Percentiles rank a stretch among this genome's conserved stretches.
These are phyloP conservation scores for Hanleya hanleyi DNA, from an alignment of 2,888 invertebrate genomes.

Conservation along the genomic window DNA sequence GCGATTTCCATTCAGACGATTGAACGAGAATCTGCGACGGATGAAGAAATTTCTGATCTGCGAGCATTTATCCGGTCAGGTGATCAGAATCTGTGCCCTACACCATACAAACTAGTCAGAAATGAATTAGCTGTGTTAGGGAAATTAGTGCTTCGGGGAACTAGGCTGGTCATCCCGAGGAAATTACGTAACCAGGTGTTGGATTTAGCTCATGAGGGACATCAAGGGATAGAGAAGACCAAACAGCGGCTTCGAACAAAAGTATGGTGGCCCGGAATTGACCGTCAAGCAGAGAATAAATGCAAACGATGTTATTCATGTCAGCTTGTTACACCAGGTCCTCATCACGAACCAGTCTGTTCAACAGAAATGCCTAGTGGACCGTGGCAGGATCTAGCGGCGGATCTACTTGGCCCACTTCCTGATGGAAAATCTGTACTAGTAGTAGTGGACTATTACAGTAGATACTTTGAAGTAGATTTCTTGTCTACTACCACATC, in stretches of 20 bases:
- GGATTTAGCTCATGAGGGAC: constrained; percentile 40
- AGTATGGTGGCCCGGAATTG: constrained; percentile 51
- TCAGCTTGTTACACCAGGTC: constrained; percentile 19
- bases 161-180: constrained; percentile 35
- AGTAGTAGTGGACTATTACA: constrained; percentile 26
- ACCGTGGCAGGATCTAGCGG: constrained; percentile 27
- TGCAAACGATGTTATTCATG: constrained; percentile 33
- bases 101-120: constrained; percentile 15
- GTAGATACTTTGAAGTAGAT: constrained; percentile 14
- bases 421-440: constrained; percentile 24
- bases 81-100: constrained; percentile 2
- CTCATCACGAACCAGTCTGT: constrained; percentile 11
- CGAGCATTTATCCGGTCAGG: constrained; percentile 8
- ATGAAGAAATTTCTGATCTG: constrained; percentile 7
- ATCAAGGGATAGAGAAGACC: constrained; percentile 18
- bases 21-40: constrained; percentile 16
- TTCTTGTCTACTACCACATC: neutral
- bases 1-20: constrained; percentile 5
- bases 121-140: constrained; percentile 32
- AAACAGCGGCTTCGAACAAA: constrained; percentile 36
- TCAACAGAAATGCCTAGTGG: constrained; percentile 19
- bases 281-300: constrained; percentile 19
- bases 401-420: constrained; percentile 29
- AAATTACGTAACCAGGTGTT: constrained; percentile 26
- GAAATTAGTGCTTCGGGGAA: constrained; percentile 37